Percentiles rank a stretch among this genome's conserved stretches.
Conservation (phyloP, 2,888 invertebrate species). For the Esperia sulphurella region DNA sequence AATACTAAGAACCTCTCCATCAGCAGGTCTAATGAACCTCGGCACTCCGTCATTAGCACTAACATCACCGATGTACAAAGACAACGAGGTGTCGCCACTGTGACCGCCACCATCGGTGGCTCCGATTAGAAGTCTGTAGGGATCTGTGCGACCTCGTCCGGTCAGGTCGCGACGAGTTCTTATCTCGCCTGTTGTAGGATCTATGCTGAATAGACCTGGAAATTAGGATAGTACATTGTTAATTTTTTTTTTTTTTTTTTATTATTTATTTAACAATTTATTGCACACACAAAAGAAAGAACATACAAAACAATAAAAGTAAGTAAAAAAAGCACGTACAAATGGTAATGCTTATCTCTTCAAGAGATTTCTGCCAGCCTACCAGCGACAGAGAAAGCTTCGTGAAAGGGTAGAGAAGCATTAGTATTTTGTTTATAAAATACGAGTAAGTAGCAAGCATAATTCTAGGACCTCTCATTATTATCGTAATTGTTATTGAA, state of each 20-base stretch:
- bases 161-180: conserved; percentile 82
- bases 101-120: conserved; percentile 85
- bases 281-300: too few species aligned
- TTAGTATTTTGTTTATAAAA: too few species aligned
- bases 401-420: too few species aligned
- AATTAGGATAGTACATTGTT: background rate
- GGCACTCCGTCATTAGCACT: conserved; percentile 90
- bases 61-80: conserved; percentile 87
- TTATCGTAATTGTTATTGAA: too few species aligned
- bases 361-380: too few species aligned
- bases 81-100: conserved; percentile 80
- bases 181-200: conserved; percentile 83
- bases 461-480: too few species aligned
- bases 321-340: too few species aligned
- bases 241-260: background rate
- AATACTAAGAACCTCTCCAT: conserved; percentile 84
- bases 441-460: too few species aligned
- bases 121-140: conserved; percentile 83
- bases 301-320: too few species aligned
- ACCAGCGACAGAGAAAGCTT: too few species aligned
- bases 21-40: conserved; percentile 83
- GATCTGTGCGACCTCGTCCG: conserved; percentile 86
- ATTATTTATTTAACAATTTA: too few species aligned
- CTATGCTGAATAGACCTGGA: conserved; percentile 83
- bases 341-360: too few species aligned